phyloP scores from a whole-genome alignment of 2,113 vertebrate genomes.

The Lonchura striata region DNA sequence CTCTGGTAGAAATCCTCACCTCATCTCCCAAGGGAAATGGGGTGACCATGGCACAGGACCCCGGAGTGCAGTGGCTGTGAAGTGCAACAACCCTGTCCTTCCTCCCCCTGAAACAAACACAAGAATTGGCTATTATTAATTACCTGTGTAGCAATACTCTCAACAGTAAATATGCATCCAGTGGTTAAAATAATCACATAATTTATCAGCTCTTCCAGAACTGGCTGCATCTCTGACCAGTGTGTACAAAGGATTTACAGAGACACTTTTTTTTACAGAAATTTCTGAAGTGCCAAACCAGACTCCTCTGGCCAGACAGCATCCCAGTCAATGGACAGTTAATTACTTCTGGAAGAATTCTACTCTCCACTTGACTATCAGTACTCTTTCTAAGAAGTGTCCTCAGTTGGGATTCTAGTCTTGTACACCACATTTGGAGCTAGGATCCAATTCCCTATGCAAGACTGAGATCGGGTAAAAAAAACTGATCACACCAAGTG shows the following conservation, averaged over 20 bases:
- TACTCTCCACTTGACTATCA: not conserved
- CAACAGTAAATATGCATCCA: not conserved
- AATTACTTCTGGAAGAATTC: not conserved
- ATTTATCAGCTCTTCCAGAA: not conserved
- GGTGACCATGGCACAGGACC: not conserved
- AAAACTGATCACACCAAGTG: not conserved
- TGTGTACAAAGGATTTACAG: not conserved
- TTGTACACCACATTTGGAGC: not conserved
- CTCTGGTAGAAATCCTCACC: not conserved
- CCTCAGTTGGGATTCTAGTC: not conserved
- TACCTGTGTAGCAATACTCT: not conserved
- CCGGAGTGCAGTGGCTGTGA: not conserved
- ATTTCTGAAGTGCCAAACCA: not conserved
- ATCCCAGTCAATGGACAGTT: not conserved
- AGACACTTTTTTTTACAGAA: not conserved
- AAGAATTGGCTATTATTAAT: not conserved
- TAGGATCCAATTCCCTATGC: not conserved
- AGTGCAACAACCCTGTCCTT: not conserved
- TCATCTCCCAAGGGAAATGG: not conserved
- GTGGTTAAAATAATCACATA: not conserved
- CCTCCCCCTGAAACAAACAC: fast-evolving
- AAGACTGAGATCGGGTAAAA: not conserved
- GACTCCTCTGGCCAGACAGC: not conserved
- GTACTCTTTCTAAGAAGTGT: not conserved
- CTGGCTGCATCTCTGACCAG: not conserved